These are phyloP conservation scores for Phoeniculus purpureus DNA, from an alignment of 2,797 vertebrate species.

Conservation along the genomic window DNA sequence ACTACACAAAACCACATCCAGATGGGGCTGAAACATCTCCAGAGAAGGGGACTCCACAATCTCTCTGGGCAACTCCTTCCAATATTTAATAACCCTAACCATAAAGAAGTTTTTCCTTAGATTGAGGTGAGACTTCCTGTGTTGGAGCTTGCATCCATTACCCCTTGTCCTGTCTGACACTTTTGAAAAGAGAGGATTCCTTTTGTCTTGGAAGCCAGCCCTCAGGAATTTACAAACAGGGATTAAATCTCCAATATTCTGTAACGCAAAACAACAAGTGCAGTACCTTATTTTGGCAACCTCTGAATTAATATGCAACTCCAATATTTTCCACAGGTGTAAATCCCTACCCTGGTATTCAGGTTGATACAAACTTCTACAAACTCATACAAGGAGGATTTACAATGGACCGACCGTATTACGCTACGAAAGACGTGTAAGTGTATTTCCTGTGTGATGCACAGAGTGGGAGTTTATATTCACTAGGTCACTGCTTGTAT, in stretches of 20 bases:
- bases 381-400: conserved; percentile 91
- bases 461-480: neutral
- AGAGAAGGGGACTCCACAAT: too few relatives aligned
- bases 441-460: conserved; percentile 40
- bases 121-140: too few relatives aligned
- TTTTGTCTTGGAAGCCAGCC: too few relatives aligned
- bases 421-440: conserved; percentile 88
- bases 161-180: too few relatives aligned
- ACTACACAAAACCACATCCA: too few relatives aligned
- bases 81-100: too few relatives aligned
- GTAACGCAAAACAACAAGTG: neutral
- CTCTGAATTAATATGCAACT: neutral
- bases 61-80: too few relatives aligned
- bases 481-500: neutral
- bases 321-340: conserved; percentile 80
- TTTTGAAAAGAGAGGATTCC: too few relatives aligned
- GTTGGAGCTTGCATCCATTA: too few relatives aligned
- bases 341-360: conserved; percentile 93
- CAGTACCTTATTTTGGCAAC: neutral
- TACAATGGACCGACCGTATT: conserved; percentile 94
- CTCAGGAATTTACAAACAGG: too few relatives aligned
- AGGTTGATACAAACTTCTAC: conserved; percentile 91
- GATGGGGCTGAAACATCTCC: too few relatives aligned
- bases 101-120: too few relatives aligned
- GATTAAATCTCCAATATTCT: neutral